Conservation (phyloP, 2,113 vertebrate species). For the Empidonax traillii region DNA sequence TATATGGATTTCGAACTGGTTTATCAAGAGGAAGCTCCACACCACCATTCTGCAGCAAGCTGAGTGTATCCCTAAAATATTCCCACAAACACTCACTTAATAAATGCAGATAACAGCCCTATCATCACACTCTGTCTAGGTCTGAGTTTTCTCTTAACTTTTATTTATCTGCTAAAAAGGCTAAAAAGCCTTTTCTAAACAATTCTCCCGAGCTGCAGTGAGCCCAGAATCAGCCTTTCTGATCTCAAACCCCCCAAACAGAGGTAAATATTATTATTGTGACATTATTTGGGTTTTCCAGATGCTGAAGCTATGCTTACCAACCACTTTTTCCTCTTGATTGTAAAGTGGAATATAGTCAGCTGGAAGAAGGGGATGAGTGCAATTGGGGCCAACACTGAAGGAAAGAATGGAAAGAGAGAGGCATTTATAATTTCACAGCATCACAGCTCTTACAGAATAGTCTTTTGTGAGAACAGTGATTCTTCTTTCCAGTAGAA, state of each 20-base stretch:
- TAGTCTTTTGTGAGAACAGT: neutral
- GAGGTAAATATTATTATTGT: neutral
- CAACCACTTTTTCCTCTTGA: conserved; percentile 62
- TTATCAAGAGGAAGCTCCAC: neutral
- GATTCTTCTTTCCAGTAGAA: neutral
- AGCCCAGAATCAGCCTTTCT: neutral
- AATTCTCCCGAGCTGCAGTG: neutral
- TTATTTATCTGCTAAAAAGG: neutral
- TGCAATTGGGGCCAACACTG: conserved; percentile 53
- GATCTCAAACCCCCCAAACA: rapidly evolving
- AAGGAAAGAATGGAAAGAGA: neutral
- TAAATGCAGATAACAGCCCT: neutral
- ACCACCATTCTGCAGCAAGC: neutral
- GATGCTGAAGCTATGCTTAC: conserved; percentile 13
- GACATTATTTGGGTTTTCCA: neutral
- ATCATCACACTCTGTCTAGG: no score
- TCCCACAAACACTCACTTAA: neutral
- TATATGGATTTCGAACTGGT: neutral
- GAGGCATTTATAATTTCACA: neutral
- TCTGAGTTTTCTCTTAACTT: neutral
- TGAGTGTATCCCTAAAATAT: neutral
- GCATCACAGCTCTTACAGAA: neutral
- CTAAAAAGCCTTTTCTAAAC: neutral
- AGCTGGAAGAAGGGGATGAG: conserved; percentile 37
- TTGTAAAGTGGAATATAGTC: neutral